Conservation (phyloP, 2,888 invertebrate genomes). For the Caenorhabditis doughertyi region DNA sequence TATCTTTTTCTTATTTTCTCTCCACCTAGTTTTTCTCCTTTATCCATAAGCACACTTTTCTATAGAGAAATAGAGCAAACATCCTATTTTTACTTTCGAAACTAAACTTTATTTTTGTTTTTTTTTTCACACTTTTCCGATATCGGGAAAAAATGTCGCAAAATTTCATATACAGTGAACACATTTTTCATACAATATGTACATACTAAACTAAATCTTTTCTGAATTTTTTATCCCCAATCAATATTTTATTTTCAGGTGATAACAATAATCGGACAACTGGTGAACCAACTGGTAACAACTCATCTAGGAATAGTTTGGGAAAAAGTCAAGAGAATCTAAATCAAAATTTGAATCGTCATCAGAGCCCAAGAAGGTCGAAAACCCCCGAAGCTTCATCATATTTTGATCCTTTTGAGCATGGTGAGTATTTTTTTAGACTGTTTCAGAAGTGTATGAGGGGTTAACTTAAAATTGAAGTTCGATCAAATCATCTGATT, state of each 20-base stretch:
- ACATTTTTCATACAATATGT: too few relatives aligned
- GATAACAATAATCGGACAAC: slow-evolving; percentile 11
- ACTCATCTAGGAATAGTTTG: slow-evolving; percentile 8
- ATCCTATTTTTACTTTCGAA: background rate
- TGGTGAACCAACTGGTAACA: background rate
- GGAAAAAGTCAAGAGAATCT: slow-evolving; percentile 20
- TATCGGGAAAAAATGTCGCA: too few relatives aligned
- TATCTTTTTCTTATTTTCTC: background rate
- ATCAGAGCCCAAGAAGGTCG: background rate
- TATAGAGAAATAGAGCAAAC: slow-evolving; percentile 12
- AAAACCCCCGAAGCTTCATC: background rate
- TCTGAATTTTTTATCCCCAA: background rate
- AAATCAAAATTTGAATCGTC: background rate
- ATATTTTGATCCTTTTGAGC: slow-evolving; percentile 16
- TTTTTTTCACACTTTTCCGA: too few relatives aligned
- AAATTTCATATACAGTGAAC: too few relatives aligned
- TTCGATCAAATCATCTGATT: too few relatives aligned
- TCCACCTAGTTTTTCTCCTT: slow-evolving; percentile 1
- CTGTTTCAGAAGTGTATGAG: too few relatives aligned
- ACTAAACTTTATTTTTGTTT: background rate
- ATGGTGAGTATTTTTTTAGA: slow-evolving; percentile 13
- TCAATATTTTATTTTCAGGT: background rate
- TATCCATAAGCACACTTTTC: slow-evolving; percentile 23
- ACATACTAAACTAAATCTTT: background rate
- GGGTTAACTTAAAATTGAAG: too few relatives aligned